phyloP scores from a whole-genome alignment of 2,888 invertebrate genomes.

The Drosophila monieri region DNA sequence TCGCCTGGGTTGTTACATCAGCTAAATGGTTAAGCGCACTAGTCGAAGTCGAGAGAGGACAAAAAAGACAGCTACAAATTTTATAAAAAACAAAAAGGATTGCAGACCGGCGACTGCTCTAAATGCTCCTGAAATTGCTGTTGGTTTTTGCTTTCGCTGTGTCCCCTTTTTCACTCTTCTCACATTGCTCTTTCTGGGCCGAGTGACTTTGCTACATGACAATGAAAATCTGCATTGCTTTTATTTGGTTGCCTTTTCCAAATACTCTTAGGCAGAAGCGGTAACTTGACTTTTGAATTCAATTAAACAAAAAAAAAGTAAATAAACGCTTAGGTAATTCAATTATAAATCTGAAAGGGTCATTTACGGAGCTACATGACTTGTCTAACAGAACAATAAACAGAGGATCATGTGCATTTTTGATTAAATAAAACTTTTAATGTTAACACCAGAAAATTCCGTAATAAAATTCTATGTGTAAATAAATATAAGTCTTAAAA shows the following conservation, averaged over 20 bases:
- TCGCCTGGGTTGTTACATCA: slow-evolving; percentile 71
- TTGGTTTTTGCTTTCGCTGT: slow-evolving; percentile 56
- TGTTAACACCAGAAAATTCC: no score
- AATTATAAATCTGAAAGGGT: background rate
- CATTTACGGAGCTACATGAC: no score
- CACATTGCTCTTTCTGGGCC: slow-evolving; percentile 29
- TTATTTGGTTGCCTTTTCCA: slow-evolving; percentile 38
- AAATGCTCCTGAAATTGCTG: slow-evolving; percentile 57
- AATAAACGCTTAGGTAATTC: background rate
- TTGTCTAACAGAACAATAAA: no score
- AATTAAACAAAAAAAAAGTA: background rate
- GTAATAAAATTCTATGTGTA: background rate
- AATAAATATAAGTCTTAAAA: background rate
- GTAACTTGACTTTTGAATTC: background rate
- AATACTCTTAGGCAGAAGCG: background rate
- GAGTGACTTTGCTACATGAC: slow-evolving; percentile 73
- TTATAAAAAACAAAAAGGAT: slow-evolving; percentile 53
- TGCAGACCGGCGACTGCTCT: slow-evolving; percentile 57
- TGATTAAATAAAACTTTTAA: no score
- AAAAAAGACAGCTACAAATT: slow-evolving; percentile 58
- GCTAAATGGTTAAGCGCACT: slow-evolving; percentile 77
- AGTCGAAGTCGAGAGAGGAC: slow-evolving; percentile 46
- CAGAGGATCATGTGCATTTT: no score
- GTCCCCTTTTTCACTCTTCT: slow-evolving; percentile 9
- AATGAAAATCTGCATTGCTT: slow-evolving; percentile 70